Evolutionary conservation across 2,113 vertebrate genomes (phyloP), one percentile per base, ranked within the genome.

Genomic region (Eidolon helvum): DNA sequence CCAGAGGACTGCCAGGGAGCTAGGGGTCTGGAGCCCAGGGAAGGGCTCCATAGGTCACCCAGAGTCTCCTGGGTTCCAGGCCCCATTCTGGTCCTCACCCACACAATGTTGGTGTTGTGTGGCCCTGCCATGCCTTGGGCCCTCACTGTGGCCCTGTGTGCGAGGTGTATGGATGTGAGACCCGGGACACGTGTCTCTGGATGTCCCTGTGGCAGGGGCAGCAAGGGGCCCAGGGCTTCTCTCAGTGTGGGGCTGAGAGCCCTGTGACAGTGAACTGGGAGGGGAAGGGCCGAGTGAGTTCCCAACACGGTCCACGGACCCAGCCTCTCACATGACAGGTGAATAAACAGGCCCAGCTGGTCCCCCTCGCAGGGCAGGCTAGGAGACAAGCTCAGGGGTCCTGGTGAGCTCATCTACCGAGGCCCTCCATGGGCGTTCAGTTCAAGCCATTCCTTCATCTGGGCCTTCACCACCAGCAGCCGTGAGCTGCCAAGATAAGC

Each of bases 251-350:
- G 11, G 55, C n/a, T 4, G 9, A 33, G 4, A 40, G 59, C 40
- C 63, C 30, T 2, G 10, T 26, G 50, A 9, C 18, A 12, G 26
- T 61, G 63, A 71, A 12, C n/a, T 40, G 50, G 79, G 50, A 69
- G 50, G 30, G 15, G 26, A n/a, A n/a, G 26, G 50, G 15, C 80
- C 5, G 14, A 45, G 43, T 0, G 40, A 59, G 10, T 15, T 28
- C 69, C 57, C n/a, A 22, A 55, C 30, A 12, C 7, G 14, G 82
- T 6, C 43, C 12, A 35, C 0, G 1, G 10, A 12, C 43, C 33
- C 35, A 40, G 18, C 24, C 28, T 43, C 26, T 86, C 78, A 19
- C 26, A 12, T 12, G 48, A 28, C 33, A 78, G 48, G 24, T 61
- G n/a, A 33, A 28, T 55, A 66, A 75, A 55, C 69, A 75, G 43